Conservation (phyloP, 1,140 invertebrate genomes). For the Cydia amplana region DNA sequence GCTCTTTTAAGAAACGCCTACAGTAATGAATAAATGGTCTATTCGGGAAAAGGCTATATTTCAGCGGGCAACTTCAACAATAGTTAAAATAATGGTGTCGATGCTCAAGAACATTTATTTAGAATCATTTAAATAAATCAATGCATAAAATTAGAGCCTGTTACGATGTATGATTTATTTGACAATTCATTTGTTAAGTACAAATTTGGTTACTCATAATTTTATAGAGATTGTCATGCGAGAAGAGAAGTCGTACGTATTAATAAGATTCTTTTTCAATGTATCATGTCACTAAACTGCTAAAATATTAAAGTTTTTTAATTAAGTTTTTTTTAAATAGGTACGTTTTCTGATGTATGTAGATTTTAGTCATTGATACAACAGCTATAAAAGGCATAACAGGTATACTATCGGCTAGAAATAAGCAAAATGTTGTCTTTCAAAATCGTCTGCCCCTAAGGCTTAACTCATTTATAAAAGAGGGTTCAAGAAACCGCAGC, state of each 20-base stretch:
- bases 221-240: neutral
- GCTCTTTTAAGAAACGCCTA: conserved; percentile 50
- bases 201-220: conserved; percentile 55
- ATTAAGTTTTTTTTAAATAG: neutral
- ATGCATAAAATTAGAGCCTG: conserved; percentile 68
- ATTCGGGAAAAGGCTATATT: conserved; percentile 56
- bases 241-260: neutral
- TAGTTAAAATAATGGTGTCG: conserved; percentile 68
- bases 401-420: neutral
- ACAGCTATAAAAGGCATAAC: neutral
- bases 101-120: conserved; percentile 74
- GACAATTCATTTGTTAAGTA: conserved; percentile 64
- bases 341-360: neutral
- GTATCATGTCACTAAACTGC: neutral
- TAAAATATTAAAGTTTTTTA: neutral
- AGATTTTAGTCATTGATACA: neutral
- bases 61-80: conserved; percentile 67
- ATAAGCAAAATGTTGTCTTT: neutral
- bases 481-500: conserved; percentile 3
- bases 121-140: conserved; percentile 73
- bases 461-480: conserved; percentile 16
- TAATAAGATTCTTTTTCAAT: conserved; percentile 35
- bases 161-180: conserved; percentile 71
- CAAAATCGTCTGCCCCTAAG: neutral
- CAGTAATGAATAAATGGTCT: conserved; percentile 59